Evolutionary conservation across 2,888 invertebrate genomes (phyloP).

Genomic region (Parthenolecanium corni): DNA sequence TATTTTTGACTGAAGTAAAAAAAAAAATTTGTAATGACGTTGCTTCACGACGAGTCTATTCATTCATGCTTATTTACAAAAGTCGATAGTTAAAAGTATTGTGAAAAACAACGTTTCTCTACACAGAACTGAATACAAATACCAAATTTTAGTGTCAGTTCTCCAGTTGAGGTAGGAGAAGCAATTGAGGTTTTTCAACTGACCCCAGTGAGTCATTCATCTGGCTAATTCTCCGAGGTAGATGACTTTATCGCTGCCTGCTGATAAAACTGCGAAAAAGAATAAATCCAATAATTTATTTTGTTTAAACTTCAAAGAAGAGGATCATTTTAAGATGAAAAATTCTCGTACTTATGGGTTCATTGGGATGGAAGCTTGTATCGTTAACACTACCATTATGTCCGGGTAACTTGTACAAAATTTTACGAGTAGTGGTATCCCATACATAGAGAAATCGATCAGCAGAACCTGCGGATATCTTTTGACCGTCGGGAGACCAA

Average conservation of each 20-base stretch:
- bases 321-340: conserved; percentile 36
- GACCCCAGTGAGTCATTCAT: background rate
- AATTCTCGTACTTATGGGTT: conserved; percentile 57
- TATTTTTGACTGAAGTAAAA: too few species aligned
- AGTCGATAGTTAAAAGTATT: too few species aligned
- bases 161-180: too few species aligned
- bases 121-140: too few species aligned
- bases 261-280: conserved; percentile 62
- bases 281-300: background rate
- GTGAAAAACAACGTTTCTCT: too few species aligned
- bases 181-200: too few species aligned
- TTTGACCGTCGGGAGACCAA: conserved; percentile 88
- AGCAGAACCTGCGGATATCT: conserved; percentile 83
- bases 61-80: too few species aligned
- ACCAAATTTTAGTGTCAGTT: too few species aligned
- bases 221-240: conserved; percentile 88
- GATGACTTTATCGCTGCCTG: conserved; percentile 88
- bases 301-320: background rate
- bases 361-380: conserved; percentile 85
- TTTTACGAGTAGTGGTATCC: conserved; percentile 85
- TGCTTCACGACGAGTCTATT: too few species aligned
- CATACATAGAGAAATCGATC: conserved; percentile 93
- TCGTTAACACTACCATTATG: conserved; percentile 97
- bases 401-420: conserved; percentile 92
- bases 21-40: too few species aligned